Base-by-base conservation (phyloP, 1,140 invertebrate genomes). In the Chrysoperla carnea region DNA sequence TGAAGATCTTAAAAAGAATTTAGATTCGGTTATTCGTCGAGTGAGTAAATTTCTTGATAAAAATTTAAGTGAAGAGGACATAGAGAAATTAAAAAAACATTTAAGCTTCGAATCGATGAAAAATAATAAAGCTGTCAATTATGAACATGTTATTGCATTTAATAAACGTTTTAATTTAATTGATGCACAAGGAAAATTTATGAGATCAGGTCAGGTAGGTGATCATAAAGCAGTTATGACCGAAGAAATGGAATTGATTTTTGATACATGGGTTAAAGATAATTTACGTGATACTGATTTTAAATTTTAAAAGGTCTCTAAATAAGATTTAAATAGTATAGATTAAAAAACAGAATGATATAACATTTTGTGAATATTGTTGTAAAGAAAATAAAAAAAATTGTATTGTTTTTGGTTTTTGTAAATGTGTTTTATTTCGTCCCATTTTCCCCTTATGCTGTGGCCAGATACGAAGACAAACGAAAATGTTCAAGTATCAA, bases 161-260 rank as follows among this genome's bases (percentile, higher is more conserved):
- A 60, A 62, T 36, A 61, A 56, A 29, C 58, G 55, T 27, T 54
- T 50, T 36, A 58, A 61, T 11, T 38, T 61, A 14, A 53, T 52
- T n/a, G 40, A 50, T 0, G 48, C 40, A 1, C 52, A 69, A 38
- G 62, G 68, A 41, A 56, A 61, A 14, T 75, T 76, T 50, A 69
- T 75, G 43, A 61, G 73, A 31, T 66, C 64, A 46, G 74, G 74
- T 6, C 65, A 69, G 36, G 66, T 72, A 8, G 72, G 73, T 38
- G 70, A 73, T 41, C 77, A 73, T 67, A 72, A 73, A 48, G 66
- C 66, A 31, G 60, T 66, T 50, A 70, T 79, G 58, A 57, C 64
- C 1, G 51, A 51, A 6, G 61, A 64, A 12, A 44, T 70, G 6
- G 63, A 70, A 1, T 47, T 57, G 3, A 54, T 61, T 37, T 68